Conservation (phyloP, 1,140 invertebrate species). For the Temnothorax curvispinosus region DNA sequence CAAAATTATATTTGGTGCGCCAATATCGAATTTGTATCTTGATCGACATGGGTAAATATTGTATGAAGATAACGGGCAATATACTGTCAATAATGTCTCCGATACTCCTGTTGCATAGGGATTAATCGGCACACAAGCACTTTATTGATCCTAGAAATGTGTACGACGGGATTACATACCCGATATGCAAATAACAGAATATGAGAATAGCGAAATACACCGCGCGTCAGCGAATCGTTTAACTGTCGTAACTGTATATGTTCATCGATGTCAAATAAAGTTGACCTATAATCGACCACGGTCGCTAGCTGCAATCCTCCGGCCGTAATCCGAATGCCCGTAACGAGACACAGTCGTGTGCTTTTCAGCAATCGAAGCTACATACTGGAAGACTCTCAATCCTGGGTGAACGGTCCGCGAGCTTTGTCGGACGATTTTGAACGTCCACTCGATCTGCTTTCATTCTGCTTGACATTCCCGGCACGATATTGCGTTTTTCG, state of each 20-base stretch:
- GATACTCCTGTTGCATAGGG: not conserved
- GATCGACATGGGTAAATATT: slow-evolving; percentile 13
- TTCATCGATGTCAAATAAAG: slow-evolving; percentile 46
- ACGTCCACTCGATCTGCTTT: slow-evolving; percentile 50
- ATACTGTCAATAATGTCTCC: slow-evolving; percentile 10
- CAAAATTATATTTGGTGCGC: not conserved
- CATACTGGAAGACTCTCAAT: slow-evolving; percentile 56
- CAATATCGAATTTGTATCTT: slow-evolving; percentile 18
- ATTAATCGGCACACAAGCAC: slow-evolving; percentile 25
- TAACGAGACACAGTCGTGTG: slow-evolving; percentile 27
- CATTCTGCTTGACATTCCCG: slow-evolving; percentile 64
- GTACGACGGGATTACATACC: slow-evolving; percentile 2
- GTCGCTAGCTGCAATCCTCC: not conserved
- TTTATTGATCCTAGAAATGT: slow-evolving; percentile 39
- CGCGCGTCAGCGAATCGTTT: slow-evolving; percentile 26
- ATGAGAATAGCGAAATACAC: not conserved
- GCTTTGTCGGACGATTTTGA: slow-evolving; percentile 63
- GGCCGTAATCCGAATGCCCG: not conserved
- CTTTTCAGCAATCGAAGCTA: slow-evolving; percentile 54
- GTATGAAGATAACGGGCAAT: not conserved
- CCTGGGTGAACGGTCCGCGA: slow-evolving; percentile 13
- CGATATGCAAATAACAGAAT: slow-evolving; percentile 31
- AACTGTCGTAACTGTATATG: slow-evolving; percentile 15
- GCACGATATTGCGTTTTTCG: slow-evolving; percentile 64
- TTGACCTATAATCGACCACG: slow-evolving; percentile 28